A percentile compares a stretch with the other conserved stretches of the same genome.
Evolutionary conservation across 2,113 vertebrate species (phyloP).

Genomic region (Saguinus midas): DNA sequence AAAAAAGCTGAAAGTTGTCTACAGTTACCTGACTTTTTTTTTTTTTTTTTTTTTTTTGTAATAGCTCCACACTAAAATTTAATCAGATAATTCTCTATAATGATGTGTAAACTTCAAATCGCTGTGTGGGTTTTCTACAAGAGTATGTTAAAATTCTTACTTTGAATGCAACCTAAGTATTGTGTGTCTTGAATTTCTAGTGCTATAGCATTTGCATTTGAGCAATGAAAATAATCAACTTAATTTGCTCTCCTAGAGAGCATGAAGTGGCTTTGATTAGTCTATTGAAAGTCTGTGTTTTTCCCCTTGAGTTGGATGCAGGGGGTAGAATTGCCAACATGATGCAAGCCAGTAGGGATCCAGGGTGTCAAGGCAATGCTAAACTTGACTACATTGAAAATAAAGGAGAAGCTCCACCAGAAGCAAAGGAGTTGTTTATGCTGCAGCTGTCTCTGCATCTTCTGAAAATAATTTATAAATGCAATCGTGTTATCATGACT

Average conservation of each 20-base stretch:
- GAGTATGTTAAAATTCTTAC: constrained; percentile 42
- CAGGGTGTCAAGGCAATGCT: background rate
- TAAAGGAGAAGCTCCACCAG: constrained; percentile 22
- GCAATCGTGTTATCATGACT: background rate
- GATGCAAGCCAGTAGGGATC: constrained; percentile 49
- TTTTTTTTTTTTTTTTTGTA: constrained; percentile 31
- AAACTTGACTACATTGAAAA: constrained; percentile 47
- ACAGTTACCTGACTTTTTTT: background rate
- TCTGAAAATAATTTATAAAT: background rate
- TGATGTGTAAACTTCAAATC: constrained; percentile 40
- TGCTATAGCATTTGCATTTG: constrained; percentile 66
- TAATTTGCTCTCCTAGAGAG: constrained; percentile 74
- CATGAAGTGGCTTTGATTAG: constrained; percentile 68
- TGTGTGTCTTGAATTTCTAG: constrained; percentile 60
- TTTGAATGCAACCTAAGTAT: constrained; percentile 1
- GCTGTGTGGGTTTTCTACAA: background rate
- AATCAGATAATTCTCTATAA: constrained; percentile 44
- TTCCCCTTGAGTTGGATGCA: constrained; percentile 56
- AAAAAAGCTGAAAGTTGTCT: background rate
- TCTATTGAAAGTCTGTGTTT: constrained; percentile 54
- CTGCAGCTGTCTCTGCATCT: background rate
- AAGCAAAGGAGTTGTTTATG: background rate
- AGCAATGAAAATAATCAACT: constrained; percentile 73
- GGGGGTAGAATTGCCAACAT: constrained; percentile 65
- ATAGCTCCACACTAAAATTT: constrained; percentile 28